Evolutionary conservation across 2,888 invertebrate species (phyloP), one percentile per base, ranked within the genome.

Genomic region (Zaprionus lineosus): DNA sequence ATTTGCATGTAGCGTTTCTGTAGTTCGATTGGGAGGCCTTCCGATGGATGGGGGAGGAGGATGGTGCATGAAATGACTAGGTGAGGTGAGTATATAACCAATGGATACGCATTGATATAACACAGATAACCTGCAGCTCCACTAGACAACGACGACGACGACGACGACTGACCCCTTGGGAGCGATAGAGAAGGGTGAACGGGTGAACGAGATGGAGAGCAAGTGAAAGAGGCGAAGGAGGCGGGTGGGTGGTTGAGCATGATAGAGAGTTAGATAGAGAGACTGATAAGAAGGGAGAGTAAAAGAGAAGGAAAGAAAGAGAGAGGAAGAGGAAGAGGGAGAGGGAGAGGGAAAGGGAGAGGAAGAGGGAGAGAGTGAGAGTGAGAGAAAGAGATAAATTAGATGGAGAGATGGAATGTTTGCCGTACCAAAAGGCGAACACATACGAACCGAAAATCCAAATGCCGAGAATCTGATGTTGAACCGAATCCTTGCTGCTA

Each of bases 41-140:
- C 34, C 24, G 61, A 16, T 16, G 44, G 7, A 19, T n/a, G 2
- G 3, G 12, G 19, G 26, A 16, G 21, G 7, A 15, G 6, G 31
- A 14, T 14, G 9, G 7, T 11, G 3, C 3, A 5, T 11, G 5
- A 2, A 5, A 37, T 15, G 52, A 12, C 51, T 61, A 60, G 63
- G 61, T 61, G 43, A 29, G 29, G n/a, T n/a, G n/a, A 28, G 52
- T 58, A 58, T 41, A 65, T 55, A 83, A 61, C 81, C 85, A 79
- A 83, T 79, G 69, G 65, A 79, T 79, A 85, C 84, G 78, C 78
- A 78, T 85, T 72, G 85, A 83, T 83, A 76, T 63, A 67, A 74
- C 58, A 60, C 44, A 56, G 76, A 73, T 75, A 75, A 72, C 61
- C 76, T 53, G 57, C 39, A 48, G 37, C 14, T 18, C 44, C 40